A percentile compares a stretch with the other conserved stretches of the same genome.
phyloP scores from a whole-genome alignment of 1,140 invertebrate genomes.

The Triops longicaudatus region DNA sequence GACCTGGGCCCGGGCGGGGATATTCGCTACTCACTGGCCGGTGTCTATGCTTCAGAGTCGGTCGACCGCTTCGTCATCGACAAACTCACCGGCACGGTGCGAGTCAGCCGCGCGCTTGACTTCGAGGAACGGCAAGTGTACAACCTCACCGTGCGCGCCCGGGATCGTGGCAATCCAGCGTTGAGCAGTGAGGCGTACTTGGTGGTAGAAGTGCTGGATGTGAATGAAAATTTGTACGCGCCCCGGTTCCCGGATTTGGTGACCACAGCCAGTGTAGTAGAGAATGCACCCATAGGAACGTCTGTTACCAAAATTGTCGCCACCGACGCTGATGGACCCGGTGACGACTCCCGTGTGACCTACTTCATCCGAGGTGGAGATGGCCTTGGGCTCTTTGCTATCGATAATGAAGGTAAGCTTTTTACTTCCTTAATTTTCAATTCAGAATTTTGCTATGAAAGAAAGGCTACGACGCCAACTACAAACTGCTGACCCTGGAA shows the following conservation, averaged over 20 bases:
- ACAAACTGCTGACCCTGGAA: too few species aligned
- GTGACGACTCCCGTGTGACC: slow-evolving; percentile 64
- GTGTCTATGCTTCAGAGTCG: slow-evolving; percentile 44
- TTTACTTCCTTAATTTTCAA: slow-evolving; percentile 24
- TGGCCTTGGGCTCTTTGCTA: slow-evolving; percentile 81
- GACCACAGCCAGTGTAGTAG: slow-evolving; percentile 56
- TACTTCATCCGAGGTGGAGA: slow-evolving; percentile 83
- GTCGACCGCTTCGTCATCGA: slow-evolving; percentile 61
- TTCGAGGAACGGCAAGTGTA: slow-evolving; percentile 82
- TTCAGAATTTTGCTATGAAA: not conserved
- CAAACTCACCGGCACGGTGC: slow-evolving; percentile 67
- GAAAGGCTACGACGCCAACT: too few species aligned
- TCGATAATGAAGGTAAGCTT: slow-evolving; percentile 75
- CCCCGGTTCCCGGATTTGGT: slow-evolving; percentile 79
- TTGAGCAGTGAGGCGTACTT: slow-evolving; percentile 63
- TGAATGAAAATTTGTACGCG: slow-evolving; percentile 79
- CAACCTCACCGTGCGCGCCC: slow-evolving; percentile 70
- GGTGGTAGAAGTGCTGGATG: slow-evolving; percentile 79
- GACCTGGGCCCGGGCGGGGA: slow-evolving; percentile 72
- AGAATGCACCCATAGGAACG: slow-evolving; percentile 64
- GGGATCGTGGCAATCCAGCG: slow-evolving; percentile 60
- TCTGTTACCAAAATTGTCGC: slow-evolving; percentile 67
- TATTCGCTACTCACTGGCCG: slow-evolving; percentile 58
- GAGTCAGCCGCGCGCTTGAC: slow-evolving; percentile 64
- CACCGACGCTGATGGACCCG: slow-evolving; percentile 64